Evolutionary conservation across 2,888 invertebrate species (phyloP), one percentile per base, ranked within the genome.

Genomic region (Pseudococcus jackbeardsleyi): DNA sequence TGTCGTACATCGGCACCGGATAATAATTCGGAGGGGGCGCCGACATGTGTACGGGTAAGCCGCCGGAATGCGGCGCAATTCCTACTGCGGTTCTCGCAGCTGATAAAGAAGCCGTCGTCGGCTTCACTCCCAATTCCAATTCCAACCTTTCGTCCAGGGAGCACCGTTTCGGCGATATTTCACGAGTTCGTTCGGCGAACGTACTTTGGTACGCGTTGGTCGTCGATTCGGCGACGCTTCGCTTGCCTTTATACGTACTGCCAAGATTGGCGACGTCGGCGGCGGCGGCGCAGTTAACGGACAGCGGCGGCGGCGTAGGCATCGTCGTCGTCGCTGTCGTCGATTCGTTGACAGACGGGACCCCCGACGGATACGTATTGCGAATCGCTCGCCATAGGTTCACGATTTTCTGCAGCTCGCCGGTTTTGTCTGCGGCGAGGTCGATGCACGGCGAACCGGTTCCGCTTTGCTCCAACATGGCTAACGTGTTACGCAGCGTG

Each of bases 81-180:
- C n/a, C 79, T 4, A 42, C 7, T 0, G 9, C 1, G 79, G 15
- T 15, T n/a, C 39, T n/a, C 11, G 17, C 3, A 39, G 17, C 4
- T 90, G 89, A n/a, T 91, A 89, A 68, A 88, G 19, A n/a, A 19
- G 39, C 68, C 64, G 17, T 89, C 42, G 91, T 90, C 89, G 93
- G 92, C 88, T 92, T 92, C 68, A 93, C 92, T 8, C 94, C 94
- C 90, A 94, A 91, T 89, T 94, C 94, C 89, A 93, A 91, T 90
- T 93, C 93, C 89, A 94, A 92, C 90, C 94, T 91, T 90, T 94
- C 94, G 89, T 94, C 94, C 11, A 94, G 91, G 0, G 94, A 93
- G 17, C 93, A 91, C 88, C 94, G 91, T 90, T 93, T 93, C 0
- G 94, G 94, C 0, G 94, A 94, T 19, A 90, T 86, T 68, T 89